Evolutionary conservation across 2,888 invertebrate species (phyloP), one percentile per base, ranked within the genome.

Genomic region (Eurytoma adleriae): DNA sequence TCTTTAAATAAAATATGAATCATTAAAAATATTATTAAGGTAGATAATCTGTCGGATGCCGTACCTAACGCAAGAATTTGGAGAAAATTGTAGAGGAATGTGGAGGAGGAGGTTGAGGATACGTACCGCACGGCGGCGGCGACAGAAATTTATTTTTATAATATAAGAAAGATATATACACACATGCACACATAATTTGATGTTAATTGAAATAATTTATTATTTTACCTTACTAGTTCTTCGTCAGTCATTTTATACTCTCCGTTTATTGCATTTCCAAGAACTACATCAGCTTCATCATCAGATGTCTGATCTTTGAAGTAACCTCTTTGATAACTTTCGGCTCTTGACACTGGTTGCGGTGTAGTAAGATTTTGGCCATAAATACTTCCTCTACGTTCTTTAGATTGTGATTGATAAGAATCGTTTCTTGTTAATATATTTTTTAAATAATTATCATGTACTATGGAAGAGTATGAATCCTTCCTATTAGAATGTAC

Each of bases 271-370:
- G 85, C 83, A 72, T 85, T 89, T 67, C 88, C 86, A 4, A 89
- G 80, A 40, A 84, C 83, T 30, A 89, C 87, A n/a, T 89, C 89
- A 56, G 86, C 85, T 5, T 88, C 89, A 80, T 92, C 92, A 52
- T 92, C 88, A 18, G 92, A 91, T 40, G 92, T 91, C 81, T 92
- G 92, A 80, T 92, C 92, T 78, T 91, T 91, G 84, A 92, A 90
- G 82, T 91, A 91, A n/a, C 91, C 90, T n/a, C 90, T 85, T 73
- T 90, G 88, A 78, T 88, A 90, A 73, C 90, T 90, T 69, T 90
- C 90, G 1, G 87, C 89, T 81, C 90, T 87, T 1, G 89, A 90
- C 54, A 90, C 88, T 0, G 90, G 88, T 48, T 90, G 89, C 3
- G 88, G 89, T 0, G 86, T 83, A 3, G 82, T 86, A 66, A 85